A percentile compares a stretch with the other conserved stretches of the same genome.
These are phyloP conservation scores for Thera obeliscata DNA, from an alignment of 2,888 invertebrate genomes.

Conservation along the genomic window DNA sequence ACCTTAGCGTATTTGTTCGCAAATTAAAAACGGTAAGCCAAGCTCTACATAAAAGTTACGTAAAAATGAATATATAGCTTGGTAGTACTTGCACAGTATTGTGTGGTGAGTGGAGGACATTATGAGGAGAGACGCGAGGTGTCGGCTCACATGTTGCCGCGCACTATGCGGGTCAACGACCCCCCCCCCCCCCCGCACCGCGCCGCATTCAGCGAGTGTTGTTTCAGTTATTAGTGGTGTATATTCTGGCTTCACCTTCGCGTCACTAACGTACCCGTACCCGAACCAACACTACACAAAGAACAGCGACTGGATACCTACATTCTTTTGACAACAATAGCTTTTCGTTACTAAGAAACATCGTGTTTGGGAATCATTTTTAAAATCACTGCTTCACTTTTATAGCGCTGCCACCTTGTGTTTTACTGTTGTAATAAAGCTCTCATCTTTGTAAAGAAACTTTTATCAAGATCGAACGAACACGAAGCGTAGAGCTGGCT, in stretches of 20 bases:
- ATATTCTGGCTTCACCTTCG: not conserved
- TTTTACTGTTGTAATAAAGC: not conserved
- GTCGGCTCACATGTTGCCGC: conserved; percentile 4
- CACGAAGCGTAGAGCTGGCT: too few relatives aligned
- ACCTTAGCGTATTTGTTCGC: too few relatives aligned
- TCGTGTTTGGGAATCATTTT: not conserved
- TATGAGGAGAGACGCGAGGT: too few relatives aligned
- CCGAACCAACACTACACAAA: not conserved
- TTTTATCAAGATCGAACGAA: too few relatives aligned
- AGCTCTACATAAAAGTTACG: too few relatives aligned
- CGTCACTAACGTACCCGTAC: not conserved
- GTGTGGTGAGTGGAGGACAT: too few relatives aligned
- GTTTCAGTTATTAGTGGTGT: not conserved
- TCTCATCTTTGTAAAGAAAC: too few relatives aligned
- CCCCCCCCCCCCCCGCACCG: not conserved
- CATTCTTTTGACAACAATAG: not conserved
- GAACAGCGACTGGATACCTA: not conserved
- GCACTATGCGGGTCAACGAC: conserved; percentile 12
- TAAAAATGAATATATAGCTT: too few relatives aligned
- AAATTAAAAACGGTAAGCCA: too few relatives aligned
- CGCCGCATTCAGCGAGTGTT: not conserved
- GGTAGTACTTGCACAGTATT: too few relatives aligned
- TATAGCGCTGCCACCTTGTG: not conserved
- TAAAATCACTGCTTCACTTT: not conserved
- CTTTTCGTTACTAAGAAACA: not conserved